Base-by-base conservation (phyloP, 2,888 invertebrate species). In the Tetragonula carbonaria region DNA sequence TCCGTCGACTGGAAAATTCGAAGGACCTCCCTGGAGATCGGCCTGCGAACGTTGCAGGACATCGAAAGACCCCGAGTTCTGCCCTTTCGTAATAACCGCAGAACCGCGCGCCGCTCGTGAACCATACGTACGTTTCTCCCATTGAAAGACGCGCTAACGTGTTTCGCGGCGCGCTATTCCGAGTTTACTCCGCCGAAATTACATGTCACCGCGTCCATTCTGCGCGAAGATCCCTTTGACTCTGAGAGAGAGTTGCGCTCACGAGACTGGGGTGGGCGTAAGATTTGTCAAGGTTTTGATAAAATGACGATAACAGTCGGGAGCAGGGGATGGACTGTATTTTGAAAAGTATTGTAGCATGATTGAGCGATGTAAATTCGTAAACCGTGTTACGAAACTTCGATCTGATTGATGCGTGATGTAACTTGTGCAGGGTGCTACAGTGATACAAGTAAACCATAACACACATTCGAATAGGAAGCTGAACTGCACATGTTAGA, bases 1-100 rank as follows among this genome's bases (percentile, higher is more conserved):
- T 90, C 90, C 90, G 87, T 83, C 87, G 89, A 91, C 92, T 91
- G 92, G 92, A 92, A 92, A 92, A 92, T 92, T 91, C 91, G 91
- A 89, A 92, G 91, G 90, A 91, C 90, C 87, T 92, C 92, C 92
- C 92, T 78, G 80, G 92, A 91, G 92, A 92, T 84, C 90, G 72
- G 85, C 62, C 65, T 53, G 62, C 82, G 88, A 78, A 79, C 85
- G 80, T 84, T 85, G 88, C 84, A 86, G 86, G 87, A 90, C 90
- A 88, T 81, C 86, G 89, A 87, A 90, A 82, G 88, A 88, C 90
- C 89, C 81, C 82, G 85, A 65, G 80, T 67, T 72, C 87, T 86
- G 80, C 82, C 85, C 84, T 87, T 84, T 75, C 84, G 84, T 89
- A 89, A 89, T 89, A 89, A 89, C 86, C 63, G 76, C 51, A 5